phyloP scores from a whole-genome alignment of 2,797 vertebrate genomes.

The Parauchenoglanis ngamensis region DNA sequence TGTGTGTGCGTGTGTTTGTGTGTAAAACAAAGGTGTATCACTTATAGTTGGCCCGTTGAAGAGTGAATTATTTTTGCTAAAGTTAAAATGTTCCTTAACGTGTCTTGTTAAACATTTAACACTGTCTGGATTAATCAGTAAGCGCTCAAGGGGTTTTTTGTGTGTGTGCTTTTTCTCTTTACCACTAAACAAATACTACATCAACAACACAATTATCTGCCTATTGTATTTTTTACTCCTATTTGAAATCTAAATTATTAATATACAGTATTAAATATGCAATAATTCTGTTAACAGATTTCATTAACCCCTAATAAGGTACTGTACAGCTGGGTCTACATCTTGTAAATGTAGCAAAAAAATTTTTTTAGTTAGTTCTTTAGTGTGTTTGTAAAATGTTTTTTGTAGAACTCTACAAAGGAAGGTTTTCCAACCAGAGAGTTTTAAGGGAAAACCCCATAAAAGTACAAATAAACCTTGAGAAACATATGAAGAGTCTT shows the following conservation, averaged over 20 bases:
- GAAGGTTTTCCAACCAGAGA: not conserved
- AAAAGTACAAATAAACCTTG: not conserved
- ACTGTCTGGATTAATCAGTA: constrained; percentile 29
- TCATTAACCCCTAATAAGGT: not conserved
- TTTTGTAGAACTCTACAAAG: not conserved
- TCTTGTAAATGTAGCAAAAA: not conserved
- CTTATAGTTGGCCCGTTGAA: not conserved
- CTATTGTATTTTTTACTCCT: not conserved
- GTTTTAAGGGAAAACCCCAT: not conserved
- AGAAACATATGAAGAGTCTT: not conserved
- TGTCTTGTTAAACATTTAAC: constrained; percentile 38
- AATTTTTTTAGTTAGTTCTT: not conserved
- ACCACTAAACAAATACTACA: not conserved
- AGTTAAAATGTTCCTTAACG: constrained; percentile 4
- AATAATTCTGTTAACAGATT: not conserved
- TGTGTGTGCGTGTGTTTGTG: constrained; percentile 20
- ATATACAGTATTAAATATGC: not conserved
- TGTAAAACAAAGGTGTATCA: constrained; percentile 8
- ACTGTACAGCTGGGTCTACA: not conserved
- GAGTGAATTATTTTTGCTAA: not conserved
- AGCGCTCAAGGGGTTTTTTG: not conserved
- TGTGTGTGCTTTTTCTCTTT: not conserved
- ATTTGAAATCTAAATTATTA: not conserved
- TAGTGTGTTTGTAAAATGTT: not conserved
- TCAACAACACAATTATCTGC: not conserved